Evolutionary conservation across 2,888 invertebrate genomes (phyloP), one percentile per base, ranked within the genome.

Genomic region (Andrena haemorrhoa): DNA sequence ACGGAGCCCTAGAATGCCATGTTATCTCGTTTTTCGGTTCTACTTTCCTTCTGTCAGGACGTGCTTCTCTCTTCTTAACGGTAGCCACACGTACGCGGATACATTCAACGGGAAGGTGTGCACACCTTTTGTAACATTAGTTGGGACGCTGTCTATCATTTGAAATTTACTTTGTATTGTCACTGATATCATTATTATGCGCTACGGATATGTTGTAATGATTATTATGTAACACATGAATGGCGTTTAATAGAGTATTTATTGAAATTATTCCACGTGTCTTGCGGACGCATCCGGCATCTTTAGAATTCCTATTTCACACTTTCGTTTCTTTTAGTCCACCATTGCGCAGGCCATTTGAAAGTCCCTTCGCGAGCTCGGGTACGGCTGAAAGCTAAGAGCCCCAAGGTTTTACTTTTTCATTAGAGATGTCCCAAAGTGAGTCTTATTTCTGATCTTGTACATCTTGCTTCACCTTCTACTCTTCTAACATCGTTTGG

Each of bases 241-340:
- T 88, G 89, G 82, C 85, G 85, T 89, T 90, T 88, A 89, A 90
- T 90, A 90, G 90, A 90, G 84, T 88, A 90, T 90, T 90, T 90
- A 90, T 89, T 90, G 89, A 90, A 87, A 88, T 86, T 84, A 89
- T 75, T 77, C 69, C 8, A 49, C n/a, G 20, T 58, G 33, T 65
- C 1, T 56, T 56, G 8, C 23, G 20, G 12, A 23, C 8, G 10
- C 10, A 26, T 5, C 41, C 41, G 41, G 16, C 41, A 16, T 4
- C 41, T 41, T 12, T 16, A 20, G 51, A n/a, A 51, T 20, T 51
- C 20, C 51, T 20, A 20, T 51, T 51, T 51, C 20, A 51, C 51
- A 51, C 51, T 5, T n/a, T 41, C 41, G 12, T 12, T 41, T 41
- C 4, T 41, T 41, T 41, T 16, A 16, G 41, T 41, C 41, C 1